A percentile compares a stretch with the other conserved stretches of the same genome.
Conservation (phyloP, 2,113 vertebrate species). For the Phasianus colchicus region DNA sequence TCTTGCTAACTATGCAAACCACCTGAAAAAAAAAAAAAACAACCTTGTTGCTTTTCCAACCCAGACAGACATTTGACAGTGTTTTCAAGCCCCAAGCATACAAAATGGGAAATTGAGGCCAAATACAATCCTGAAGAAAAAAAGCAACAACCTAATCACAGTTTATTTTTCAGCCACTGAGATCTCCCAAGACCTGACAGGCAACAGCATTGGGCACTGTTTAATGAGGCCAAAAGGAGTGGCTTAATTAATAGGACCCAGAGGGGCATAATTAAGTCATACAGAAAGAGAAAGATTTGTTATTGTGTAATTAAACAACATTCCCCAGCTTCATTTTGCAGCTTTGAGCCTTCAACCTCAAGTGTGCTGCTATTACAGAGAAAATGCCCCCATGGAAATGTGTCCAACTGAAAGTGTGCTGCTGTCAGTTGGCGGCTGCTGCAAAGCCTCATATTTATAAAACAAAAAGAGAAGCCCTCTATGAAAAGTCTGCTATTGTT, state of each 20-base stretch:
- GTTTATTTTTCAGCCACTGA: constrained; percentile 18
- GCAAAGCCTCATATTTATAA: not conserved
- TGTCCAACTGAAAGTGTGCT: not conserved
- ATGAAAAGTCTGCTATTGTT: not conserved
- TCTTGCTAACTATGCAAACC: not conserved
- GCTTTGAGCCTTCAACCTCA: not conserved
- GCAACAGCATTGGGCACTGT: not conserved
- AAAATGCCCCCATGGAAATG: not conserved
- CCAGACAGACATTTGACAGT: not conserved
- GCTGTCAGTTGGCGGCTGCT: not conserved
- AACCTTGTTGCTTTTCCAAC: not conserved
- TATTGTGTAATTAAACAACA: constrained; percentile 20
- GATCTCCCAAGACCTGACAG: not conserved
- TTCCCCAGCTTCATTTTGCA: not conserved
- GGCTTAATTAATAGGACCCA: constrained; percentile 21
- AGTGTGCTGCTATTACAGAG: not conserved
- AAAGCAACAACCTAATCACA: not conserved
- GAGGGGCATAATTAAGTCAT: not conserved
- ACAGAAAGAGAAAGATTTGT: not conserved
- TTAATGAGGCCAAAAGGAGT: constrained; percentile 39
- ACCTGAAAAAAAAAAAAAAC: not conserved
- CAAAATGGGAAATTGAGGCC: not conserved
- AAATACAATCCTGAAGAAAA: not conserved
- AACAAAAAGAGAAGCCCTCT: not conserved
- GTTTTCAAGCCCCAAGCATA: constrained; percentile 16